A percentile compares a stretch with the other conserved stretches of the same genome.
Conservation (phyloP, 2,888 invertebrate species). For the Syrista parreyssii region DNA sequence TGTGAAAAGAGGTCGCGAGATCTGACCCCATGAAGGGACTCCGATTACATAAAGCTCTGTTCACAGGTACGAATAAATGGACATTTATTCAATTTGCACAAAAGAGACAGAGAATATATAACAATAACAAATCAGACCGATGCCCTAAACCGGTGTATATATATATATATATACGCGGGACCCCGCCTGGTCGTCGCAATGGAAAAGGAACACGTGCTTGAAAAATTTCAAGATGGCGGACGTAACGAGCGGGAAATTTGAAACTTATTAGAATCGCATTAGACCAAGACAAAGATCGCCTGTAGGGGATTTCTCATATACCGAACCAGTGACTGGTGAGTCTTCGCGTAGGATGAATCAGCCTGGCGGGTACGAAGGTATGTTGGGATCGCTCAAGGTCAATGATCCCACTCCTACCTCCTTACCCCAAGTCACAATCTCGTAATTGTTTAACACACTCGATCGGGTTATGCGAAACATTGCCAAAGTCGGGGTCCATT, state of each 20-base stretch:
- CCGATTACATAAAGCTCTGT: neutral
- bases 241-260: neutral
- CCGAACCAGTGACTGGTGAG: neutral
- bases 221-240: neutral
- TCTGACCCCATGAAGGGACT: neutral
- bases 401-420: neutral
- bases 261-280: slow-evolving; percentile 44
- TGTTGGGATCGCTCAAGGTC: neutral
- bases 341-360: slow-evolving; percentile 36
- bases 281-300: slow-evolving; percentile 17
- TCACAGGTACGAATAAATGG: neutral
- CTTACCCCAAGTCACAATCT: slow-evolving; percentile 28
- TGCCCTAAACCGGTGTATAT: neutral
- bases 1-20: too few relatives aligned
- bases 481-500: neutral
- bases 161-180: neutral
- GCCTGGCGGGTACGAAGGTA: neutral
- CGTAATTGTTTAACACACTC: slow-evolving; percentile 37
- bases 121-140: neutral
- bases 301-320: neutral
- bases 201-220: neutral
- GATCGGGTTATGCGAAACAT: neutral
- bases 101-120: neutral
- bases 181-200: neutral
- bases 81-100: neutral